phyloP scores from a whole-genome alignment of 1,140 invertebrate species.

The Campoletis sonorensis region DNA sequence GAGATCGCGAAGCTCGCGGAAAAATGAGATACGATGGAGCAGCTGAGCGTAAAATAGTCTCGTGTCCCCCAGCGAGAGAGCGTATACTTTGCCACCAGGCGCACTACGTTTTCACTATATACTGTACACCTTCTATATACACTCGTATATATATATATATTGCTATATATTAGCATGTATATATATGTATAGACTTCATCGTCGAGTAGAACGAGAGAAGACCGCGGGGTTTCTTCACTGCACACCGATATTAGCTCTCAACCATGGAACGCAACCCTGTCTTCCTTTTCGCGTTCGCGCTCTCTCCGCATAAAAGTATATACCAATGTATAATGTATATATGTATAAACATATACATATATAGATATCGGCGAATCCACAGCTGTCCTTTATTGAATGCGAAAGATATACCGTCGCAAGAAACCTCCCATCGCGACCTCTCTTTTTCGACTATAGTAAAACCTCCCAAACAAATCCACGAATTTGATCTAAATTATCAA shows the following conservation, averaged over 20 bases:
- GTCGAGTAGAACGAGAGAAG: slow-evolving; percentile 6
- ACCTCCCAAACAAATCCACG: neutral
- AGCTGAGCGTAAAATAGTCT: slow-evolving; percentile 73
- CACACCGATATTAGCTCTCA: slow-evolving; percentile 40
- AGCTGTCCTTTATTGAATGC: slow-evolving; percentile 50
- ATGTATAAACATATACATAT: slow-evolving; percentile 19
- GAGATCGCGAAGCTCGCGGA: slow-evolving; percentile 57
- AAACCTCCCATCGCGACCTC: slow-evolving; percentile 11
- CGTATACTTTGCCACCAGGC: slow-evolving; percentile 38
- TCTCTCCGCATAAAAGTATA: slow-evolving; percentile 19
- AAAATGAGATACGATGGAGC: slow-evolving; percentile 72
- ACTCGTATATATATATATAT: slow-evolving; percentile 4
- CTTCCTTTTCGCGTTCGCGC: slow-evolving; percentile 22
- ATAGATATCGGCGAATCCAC: slow-evolving; percentile 30
- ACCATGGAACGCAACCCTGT: slow-evolving; percentile 24
- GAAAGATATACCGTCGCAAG: slow-evolving; percentile 37
- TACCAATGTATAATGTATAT: slow-evolving; percentile 27
- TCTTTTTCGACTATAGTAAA: slow-evolving; percentile 19
- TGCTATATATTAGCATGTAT: neutral
- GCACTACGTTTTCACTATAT: slow-evolving; percentile 56
- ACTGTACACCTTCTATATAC: slow-evolving; percentile 20
- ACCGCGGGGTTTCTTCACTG: slow-evolving; percentile 12
- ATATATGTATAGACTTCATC: slow-evolving; percentile 28
- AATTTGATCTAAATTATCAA: neutral
- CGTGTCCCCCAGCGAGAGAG: slow-evolving; percentile 21